phyloP scores from a whole-genome alignment of 2,888 invertebrate genomes.

The Megastigmus dorsalis region DNA sequence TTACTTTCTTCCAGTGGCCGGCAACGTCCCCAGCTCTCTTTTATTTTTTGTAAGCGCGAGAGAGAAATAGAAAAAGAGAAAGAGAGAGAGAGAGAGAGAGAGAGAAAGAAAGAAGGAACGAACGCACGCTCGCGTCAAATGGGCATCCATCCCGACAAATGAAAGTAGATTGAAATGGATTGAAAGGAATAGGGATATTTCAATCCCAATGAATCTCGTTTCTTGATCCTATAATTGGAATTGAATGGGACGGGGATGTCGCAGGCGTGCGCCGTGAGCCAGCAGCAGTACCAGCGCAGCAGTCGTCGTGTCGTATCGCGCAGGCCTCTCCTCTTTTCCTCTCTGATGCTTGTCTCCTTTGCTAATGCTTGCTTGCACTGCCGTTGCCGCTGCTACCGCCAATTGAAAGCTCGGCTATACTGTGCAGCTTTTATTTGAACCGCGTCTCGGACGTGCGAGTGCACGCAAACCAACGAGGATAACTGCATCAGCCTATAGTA shows the following conservation, averaged over 20 bases:
- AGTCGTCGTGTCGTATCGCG: not conserved
- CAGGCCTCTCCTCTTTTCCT: not conserved
- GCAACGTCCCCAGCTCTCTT: not conserved
- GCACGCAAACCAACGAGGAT: not conserved
- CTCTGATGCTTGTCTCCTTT: not conserved
- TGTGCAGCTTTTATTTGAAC: no score
- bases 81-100: no score
- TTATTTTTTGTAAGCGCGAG: not conserved
- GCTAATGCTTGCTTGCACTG: not conserved
- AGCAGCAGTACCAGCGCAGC: no score
- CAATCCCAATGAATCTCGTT: conserved; percentile 46
- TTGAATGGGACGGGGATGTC: conserved; percentile 31
- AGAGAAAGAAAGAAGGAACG: no score
- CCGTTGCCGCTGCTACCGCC: no score
- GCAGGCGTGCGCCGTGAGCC: no score
- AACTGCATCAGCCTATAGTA: no score
- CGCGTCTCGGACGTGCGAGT: not conserved
- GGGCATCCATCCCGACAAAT: conserved; percentile 44
- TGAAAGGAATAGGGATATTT: conserved; percentile 47
- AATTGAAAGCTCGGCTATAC: no score
- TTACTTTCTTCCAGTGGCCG: conserved; percentile 6
- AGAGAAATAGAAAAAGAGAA: no score
- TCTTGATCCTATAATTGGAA: conserved; percentile 51
- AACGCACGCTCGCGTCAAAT: conserved; percentile 29
- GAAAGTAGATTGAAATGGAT: conserved; percentile 47